These are phyloP conservation scores for Strigamia transsilvanica DNA, from an alignment of 2,888 invertebrate species.

Conservation along the genomic window DNA sequence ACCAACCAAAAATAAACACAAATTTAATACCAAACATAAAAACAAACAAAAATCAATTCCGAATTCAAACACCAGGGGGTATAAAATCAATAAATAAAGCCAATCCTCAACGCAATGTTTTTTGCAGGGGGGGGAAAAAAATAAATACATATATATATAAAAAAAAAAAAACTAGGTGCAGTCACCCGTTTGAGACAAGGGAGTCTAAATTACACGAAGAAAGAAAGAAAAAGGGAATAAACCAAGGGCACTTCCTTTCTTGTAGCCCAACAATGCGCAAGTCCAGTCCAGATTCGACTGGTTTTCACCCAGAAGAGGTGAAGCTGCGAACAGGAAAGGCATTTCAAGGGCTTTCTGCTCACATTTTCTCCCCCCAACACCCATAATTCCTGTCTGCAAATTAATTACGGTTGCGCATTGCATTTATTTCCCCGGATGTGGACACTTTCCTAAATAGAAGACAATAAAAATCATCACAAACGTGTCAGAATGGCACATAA, in stretches of 20 bases:
- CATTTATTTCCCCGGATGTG: background rate
- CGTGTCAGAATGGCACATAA: background rate
- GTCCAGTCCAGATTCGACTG: conserved; percentile 17
- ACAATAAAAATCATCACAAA: conserved; percentile 1
- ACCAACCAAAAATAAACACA: conserved; percentile 1
- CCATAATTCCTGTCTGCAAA: conserved; percentile 30
- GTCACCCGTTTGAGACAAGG: conserved; percentile 16
- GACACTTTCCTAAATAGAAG: conserved; percentile 10
- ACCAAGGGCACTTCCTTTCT: conserved; percentile 28
- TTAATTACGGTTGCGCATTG: conserved; percentile 7
- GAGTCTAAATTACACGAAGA: background rate
- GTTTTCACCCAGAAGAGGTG: conserved; percentile 23
- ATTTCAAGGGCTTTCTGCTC: background rate
- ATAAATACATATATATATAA: too few species aligned
- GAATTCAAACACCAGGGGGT: conserved; percentile 7
- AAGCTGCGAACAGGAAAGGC: background rate
- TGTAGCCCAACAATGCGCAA: background rate
- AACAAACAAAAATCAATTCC: background rate
- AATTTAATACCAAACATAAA: conserved; percentile 11
- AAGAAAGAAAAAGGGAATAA: background rate
- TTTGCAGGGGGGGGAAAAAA: background rate
- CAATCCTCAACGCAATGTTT: background rate
- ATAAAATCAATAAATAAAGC: conserved; percentile 19
- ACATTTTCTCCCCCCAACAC: conserved; percentile 13
- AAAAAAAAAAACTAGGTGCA: background rate